Base-by-base conservation (phyloP, 2,113 vertebrate genomes). In the Perca flavescens region DNA sequence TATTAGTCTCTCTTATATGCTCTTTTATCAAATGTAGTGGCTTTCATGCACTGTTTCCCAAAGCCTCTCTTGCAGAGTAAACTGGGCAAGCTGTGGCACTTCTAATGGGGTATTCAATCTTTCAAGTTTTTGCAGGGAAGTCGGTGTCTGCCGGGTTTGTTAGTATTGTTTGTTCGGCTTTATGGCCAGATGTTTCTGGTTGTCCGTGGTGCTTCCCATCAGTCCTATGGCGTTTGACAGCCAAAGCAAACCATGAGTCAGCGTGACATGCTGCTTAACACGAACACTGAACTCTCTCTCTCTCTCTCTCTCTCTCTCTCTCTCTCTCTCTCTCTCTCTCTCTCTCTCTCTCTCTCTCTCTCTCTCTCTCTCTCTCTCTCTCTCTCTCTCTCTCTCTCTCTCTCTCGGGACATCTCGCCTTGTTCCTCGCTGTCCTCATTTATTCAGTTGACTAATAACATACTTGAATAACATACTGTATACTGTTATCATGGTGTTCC, bases 141-240 rank as follows among this genome's bases (percentile, higher is more conserved):
- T 64, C 34, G 0, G 22, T 43, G 31, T 53, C 50, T 64, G 22
- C 58, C 7, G 22, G 82, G 46, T 77, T 82, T 63, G 57, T 79
- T 72, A 75, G 84, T 28, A 1, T 81, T 79, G 74, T 82, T 82
- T 74, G 34, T 34, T 34, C 6, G 58, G 22, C 83, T 74, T 84
- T 40, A 80, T n/a, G 67, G 79, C 62, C 90, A 91, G 79, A 88
- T 83, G 85, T 90, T 87, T 86, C 58, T 77, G 84, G 57, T 89
- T 66, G 80, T 85, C 82, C n/a, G 0, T 68, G 74, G 83, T 62
- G 78, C 70, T 89, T 81, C 77, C 75, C 78, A 81, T 81, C 64
- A 54, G 62, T 69, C 53, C 25, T 10, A 3, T 2, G 1, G 64
- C 31, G 77, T 80, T 83, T 46, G 65, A 86, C 74, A 75, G 66